Evolutionary conservation across 2,888 invertebrate genomes (phyloP), one percentile per base, ranked within the genome.

Genomic region (Zootermopsis nevadensis): DNA sequence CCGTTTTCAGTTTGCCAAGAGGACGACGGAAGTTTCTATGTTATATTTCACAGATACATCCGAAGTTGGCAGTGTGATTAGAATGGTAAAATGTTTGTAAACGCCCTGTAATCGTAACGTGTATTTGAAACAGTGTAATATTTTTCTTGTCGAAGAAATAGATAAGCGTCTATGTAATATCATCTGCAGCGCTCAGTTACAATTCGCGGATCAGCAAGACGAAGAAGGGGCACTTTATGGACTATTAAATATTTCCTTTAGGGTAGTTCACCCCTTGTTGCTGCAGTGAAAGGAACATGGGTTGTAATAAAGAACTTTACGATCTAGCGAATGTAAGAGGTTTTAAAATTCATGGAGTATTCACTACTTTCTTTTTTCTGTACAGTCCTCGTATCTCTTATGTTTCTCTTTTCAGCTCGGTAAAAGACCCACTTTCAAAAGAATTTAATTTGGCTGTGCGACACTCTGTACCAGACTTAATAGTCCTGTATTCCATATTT

Each of bases 261-360:
- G 55, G 55, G 55, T 77, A 55, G 53, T 42, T 69, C 24, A 4
- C 33, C 33, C 69, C 10, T 30, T 69, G 27, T 69, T 31, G 15
- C 27, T 19, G 2, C 22, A 31, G 33, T 15, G 33, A 69, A 69
- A 12, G 8, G 69, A 31, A 33, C 31, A 31, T 31, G 31, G n/a
- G 22, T 42, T 31, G 77, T 77, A 77, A 55, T 77, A 77, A 77
- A 77, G 33, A 24, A 27, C 10, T 48, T 77, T 55, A 77, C 55
- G 31, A 31, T 24, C 53, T n/a, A 77, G 31, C 31, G 22, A 77
- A 30, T 55, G 24, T 77, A 55, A 55, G 19, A n/a, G 10, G 31
- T 55, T 77, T 77, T 77, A 77, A 55, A 77, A 77, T 77, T 77
- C 55, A 77, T 55, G 55, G n/a, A 24, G 42, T 55, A 69, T 33